Conservation (phyloP, 1,140 invertebrate genomes). For the Tetramorium parvispinum region DNA sequence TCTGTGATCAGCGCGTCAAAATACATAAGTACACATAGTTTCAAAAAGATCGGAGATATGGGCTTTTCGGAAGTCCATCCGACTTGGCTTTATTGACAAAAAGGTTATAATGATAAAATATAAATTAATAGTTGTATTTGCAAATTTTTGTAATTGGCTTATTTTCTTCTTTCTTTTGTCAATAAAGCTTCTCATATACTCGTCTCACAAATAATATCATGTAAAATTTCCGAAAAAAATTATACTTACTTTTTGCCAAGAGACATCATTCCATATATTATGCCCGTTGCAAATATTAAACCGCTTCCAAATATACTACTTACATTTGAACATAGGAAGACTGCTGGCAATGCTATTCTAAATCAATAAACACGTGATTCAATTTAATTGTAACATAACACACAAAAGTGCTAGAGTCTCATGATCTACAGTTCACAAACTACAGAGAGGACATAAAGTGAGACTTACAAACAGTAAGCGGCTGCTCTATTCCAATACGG, state of each 20-base stretch:
- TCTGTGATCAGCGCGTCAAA: no score
- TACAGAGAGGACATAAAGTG: neutral
- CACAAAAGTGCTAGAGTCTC: conserved; percentile 8
- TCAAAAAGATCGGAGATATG: no score
- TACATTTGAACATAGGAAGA: conserved; percentile 92
- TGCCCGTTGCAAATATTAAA: conserved; percentile 94
- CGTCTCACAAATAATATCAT: neutral
- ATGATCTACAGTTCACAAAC: neutral
- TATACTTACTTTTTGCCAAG: conserved; percentile 91
- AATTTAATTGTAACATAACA: conserved; percentile 20
- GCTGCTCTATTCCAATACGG: conserved; percentile 97
- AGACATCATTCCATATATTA: conserved; percentile 97
- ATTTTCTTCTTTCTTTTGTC: neutral
- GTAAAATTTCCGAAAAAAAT: neutral
- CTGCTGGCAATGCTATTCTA: conserved; percentile 92
- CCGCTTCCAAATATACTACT: conserved; percentile 94
- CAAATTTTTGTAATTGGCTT: neutral
- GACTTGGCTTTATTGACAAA: neutral
- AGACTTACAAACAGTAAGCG: conserved; percentile 92
- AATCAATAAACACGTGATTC: conserved; percentile 74
- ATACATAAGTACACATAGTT: no score
- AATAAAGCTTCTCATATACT: neutral
- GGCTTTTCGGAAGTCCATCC: no score
- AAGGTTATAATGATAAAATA: neutral
- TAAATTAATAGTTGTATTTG: neutral